phyloP scores from a whole-genome alignment of 2,797 vertebrate genomes.

The Tarsius wallacei region DNA sequence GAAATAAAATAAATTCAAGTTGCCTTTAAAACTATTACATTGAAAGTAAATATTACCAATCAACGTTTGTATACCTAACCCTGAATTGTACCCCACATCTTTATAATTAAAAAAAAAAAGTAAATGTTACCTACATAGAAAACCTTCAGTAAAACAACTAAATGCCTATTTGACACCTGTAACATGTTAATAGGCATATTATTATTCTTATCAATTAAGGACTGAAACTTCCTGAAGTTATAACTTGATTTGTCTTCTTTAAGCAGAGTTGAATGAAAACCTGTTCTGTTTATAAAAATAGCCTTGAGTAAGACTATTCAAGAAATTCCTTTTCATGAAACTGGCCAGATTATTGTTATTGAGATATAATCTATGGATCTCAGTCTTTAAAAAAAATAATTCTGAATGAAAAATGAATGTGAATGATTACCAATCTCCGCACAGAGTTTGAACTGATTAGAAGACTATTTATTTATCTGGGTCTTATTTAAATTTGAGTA shows the following conservation, averaged over 20 bases:
- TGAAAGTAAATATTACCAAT: background rate
- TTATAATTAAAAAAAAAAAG: too few relatives aligned
- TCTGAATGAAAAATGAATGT: background rate
- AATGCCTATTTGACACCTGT: conserved; percentile 9
- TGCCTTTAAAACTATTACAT: conserved; percentile 64
- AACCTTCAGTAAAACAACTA: conserved; percentile 32
- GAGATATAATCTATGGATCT: background rate
- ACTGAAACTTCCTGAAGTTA: conserved; percentile 9
- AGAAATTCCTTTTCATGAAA: background rate
- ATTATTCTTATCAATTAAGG: background rate
- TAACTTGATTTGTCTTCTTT: conserved; percentile 13
- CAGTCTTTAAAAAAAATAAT: background rate
- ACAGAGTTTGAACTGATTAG: background rate
- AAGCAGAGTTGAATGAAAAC: background rate
- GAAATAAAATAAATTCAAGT: conserved; percentile 70
- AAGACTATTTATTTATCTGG: background rate
- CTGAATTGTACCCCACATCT: too few relatives aligned
- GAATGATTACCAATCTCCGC: background rate
- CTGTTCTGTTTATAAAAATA: background rate
- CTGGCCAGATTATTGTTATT: background rate
- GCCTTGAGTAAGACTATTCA: conserved; percentile 24
- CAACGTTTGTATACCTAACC: too few relatives aligned
- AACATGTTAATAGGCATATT: background rate
- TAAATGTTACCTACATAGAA: background rate
- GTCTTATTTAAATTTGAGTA: background rate